Percentiles rank a stretch among this genome's conserved stretches.
phyloP scores from a whole-genome alignment of 2,888 invertebrate species.

The Hirtodrosophila confusa region DNA sequence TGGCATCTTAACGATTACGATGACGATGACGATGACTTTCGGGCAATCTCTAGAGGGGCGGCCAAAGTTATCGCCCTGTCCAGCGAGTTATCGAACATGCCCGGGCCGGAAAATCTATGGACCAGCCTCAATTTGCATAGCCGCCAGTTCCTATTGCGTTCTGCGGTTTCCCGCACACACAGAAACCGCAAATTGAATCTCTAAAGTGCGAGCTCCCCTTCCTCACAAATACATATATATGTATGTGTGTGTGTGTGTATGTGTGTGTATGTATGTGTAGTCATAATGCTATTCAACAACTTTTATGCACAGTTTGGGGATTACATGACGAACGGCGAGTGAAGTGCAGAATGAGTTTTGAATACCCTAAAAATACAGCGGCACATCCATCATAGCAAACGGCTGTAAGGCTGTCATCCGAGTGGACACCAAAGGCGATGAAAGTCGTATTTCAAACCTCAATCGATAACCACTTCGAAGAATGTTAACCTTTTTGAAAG shows the following conservation, averaged over 20 bases:
- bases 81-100: constrained; percentile 14
- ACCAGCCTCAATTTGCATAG: constrained; percentile 31
- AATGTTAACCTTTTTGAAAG: too few species aligned
- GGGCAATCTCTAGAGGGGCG: neutral
- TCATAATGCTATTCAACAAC: constrained; percentile 20
- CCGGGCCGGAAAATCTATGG: neutral
- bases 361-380: neutral
- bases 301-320: constrained; percentile 38
- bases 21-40: constrained; percentile 11
- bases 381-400: neutral
- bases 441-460: too few species aligned
- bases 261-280: constrained; percentile 9
- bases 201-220: constrained; percentile 28
- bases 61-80: neutral
- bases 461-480: too few species aligned
- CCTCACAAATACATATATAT: constrained; percentile 1
- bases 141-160: constrained; percentile 29
- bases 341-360: neutral
- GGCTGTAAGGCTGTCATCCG: too few species aligned
- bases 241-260: constrained; percentile 3
- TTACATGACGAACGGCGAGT: constrained; percentile 24
- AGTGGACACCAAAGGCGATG: neutral
- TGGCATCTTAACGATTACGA: constrained; percentile 19
- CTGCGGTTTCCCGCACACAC: constrained; percentile 14
- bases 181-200: constrained; percentile 46